phyloP scores from a whole-genome alignment of 2,888 invertebrate species.

The Agrotis puta region DNA sequence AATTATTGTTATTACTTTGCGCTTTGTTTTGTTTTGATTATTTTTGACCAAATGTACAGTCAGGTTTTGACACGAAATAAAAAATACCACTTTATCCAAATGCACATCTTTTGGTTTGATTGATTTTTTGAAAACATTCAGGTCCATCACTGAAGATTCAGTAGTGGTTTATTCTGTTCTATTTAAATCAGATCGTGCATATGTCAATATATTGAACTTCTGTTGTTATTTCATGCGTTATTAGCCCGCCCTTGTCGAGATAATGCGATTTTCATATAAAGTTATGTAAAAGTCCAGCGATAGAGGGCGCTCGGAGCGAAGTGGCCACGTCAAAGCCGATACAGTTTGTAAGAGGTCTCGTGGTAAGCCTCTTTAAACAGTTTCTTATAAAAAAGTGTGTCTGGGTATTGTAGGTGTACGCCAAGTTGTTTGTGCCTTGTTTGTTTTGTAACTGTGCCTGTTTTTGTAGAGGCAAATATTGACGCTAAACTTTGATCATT shows the following conservation, averaged over 20 bases:
- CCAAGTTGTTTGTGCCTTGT: slow-evolving; percentile 15
- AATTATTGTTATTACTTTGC: background rate
- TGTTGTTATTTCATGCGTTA: slow-evolving; percentile 15
- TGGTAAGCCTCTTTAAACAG: slow-evolving; percentile 59
- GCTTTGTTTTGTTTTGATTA: too few species aligned
- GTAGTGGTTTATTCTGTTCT: background rate
- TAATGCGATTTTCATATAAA: slow-evolving; percentile 80
- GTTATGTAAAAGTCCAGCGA: slow-evolving; percentile 76
- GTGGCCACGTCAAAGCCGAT: slow-evolving; percentile 61
- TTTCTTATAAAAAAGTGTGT: slow-evolving; percentile 45
- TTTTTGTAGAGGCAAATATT: slow-evolving; percentile 12
- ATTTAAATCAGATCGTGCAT: background rate
- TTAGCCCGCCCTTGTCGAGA: slow-evolving; percentile 54
- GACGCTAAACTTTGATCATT: slow-evolving; percentile 20
- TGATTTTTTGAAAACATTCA: background rate
- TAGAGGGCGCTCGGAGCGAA: slow-evolving; percentile 70
- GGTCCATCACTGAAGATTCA: background rate
- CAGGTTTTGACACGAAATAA: too few species aligned
- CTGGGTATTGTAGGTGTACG: slow-evolving; percentile 25
- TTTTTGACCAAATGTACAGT: too few species aligned
- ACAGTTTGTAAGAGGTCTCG: slow-evolving; percentile 64
- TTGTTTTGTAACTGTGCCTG: slow-evolving; percentile 12
- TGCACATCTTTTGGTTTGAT: background rate
- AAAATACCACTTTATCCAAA: too few species aligned
- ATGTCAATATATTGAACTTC: slow-evolving; percentile 25